Conservation (phyloP, 2,888 invertebrate genomes). For the Callinectes sapidus region DNA sequence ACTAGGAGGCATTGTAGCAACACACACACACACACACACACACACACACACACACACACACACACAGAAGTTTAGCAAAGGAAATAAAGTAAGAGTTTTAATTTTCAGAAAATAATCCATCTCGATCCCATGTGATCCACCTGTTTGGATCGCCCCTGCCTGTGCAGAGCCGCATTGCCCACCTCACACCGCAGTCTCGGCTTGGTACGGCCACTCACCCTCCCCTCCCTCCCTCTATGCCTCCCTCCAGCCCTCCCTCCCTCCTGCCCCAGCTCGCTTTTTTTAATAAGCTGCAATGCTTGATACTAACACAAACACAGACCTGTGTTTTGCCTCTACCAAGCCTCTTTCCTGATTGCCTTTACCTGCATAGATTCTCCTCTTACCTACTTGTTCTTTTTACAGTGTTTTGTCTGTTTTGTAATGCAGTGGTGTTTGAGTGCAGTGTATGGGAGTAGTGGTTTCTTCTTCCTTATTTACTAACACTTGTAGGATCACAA, state of each 20-base stretch:
- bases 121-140: not conserved
- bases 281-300: not conserved
- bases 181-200: not conserved
- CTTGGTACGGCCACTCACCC: constrained; percentile 14
- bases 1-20: not conserved
- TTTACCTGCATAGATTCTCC: not conserved
- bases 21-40: constrained; percentile 24
- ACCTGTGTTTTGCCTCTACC: not conserved
- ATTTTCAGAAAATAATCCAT: not conserved
- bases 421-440: not conserved
- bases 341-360: too few species aligned
- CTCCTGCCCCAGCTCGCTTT: not conserved
- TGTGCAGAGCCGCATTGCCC: not conserved
- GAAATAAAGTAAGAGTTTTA: constrained; percentile 4
- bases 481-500: not conserved
- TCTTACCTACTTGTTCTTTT: not conserved
- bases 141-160: not conserved
- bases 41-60: not conserved
- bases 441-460: not conserved
- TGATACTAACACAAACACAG: not conserved
- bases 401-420: not conserved
- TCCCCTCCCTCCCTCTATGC: not conserved
- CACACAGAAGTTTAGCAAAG: not conserved
- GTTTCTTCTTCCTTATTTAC: not conserved
- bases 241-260: not conserved